A percentile compares a stretch with the other conserved stretches of the same genome.
Evolutionary conservation across 1,140 invertebrate genomes (phyloP).

Genomic region (Pantala flavescens): DNA sequence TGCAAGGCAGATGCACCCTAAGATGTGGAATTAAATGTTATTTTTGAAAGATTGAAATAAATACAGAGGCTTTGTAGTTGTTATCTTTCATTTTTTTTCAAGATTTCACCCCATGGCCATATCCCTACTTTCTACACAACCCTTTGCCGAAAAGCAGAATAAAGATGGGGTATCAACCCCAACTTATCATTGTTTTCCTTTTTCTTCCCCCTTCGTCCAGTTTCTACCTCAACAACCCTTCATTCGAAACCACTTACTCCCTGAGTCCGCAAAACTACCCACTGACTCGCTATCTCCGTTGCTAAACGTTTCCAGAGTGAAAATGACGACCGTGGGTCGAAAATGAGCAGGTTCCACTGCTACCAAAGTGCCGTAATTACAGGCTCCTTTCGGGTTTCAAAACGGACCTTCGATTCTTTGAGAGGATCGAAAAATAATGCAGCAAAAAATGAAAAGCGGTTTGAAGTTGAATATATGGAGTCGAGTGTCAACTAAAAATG

Average conservation of each 20-base stretch:
- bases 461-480: no score
- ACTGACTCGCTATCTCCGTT: background rate
- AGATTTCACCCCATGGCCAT: no score
- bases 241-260: constrained; percentile 5
- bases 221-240: background rate
- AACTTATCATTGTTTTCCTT: background rate
- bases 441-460: no score
- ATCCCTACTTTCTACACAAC: background rate
- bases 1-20: no score
- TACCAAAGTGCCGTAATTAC: constrained; percentile 3
- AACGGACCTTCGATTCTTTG: background rate
- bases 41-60: no score
- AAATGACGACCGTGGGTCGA: background rate
- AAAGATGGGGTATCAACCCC: background rate
- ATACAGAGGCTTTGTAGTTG: no score
- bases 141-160: background rate
- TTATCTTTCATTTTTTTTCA: no score
- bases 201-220: background rate
- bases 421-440: background rate
- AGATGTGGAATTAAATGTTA: no score
- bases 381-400: background rate
- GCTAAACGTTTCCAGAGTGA: background rate
- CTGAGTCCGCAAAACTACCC: background rate
- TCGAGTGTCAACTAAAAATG: background rate
- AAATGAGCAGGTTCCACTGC: background rate